Conservation (phyloP, 1,140 invertebrate species). For the Zaprionus kolodkinae region DNA sequence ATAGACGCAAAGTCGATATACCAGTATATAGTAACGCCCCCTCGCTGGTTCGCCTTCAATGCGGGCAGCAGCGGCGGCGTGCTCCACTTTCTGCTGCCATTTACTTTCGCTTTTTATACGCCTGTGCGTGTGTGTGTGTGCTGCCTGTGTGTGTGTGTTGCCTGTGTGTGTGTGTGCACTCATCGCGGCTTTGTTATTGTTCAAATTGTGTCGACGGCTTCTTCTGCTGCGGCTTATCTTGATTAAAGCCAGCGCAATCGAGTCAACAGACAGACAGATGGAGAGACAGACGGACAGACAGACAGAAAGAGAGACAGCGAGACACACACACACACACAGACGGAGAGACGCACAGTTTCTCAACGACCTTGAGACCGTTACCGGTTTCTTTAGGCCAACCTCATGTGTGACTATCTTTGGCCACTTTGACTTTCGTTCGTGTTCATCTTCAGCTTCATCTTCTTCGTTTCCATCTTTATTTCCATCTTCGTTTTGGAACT, state of each 20-base stretch:
- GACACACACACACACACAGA: slow-evolving; percentile 17
- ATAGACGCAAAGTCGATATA: slow-evolving; percentile 29
- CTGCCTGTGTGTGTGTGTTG: slow-evolving; percentile 4
- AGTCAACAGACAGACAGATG: slow-evolving; percentile 16
- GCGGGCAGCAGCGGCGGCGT: slow-evolving; percentile 43
- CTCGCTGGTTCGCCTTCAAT: slow-evolving; percentile 73
- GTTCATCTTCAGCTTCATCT: slow-evolving; percentile 41
- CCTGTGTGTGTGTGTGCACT: slow-evolving; percentile 32
- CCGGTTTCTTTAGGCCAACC: slow-evolving; percentile 66
- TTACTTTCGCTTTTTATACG: slow-evolving; percentile 75
- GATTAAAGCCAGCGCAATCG: slow-evolving; percentile 63
- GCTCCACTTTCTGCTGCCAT: slow-evolving; percentile 73
- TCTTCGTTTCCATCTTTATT: neutral
- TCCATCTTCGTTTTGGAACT: neutral
- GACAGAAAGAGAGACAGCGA: neutral
- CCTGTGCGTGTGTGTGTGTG: slow-evolving; percentile 11
- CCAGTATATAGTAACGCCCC: slow-evolving; percentile 54
- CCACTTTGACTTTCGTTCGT: slow-evolving; percentile 38
- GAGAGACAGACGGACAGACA: slow-evolving; percentile 6
- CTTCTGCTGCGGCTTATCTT: slow-evolving; percentile 58
- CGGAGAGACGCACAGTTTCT: slow-evolving; percentile 46
- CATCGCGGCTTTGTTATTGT: slow-evolving; percentile 51
- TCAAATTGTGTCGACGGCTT: slow-evolving; percentile 59
- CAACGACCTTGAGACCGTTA: slow-evolving; percentile 77
- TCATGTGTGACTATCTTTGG: slow-evolving; percentile 39